Percentiles rank a stretch among this genome's conserved stretches.
phyloP scores from a whole-genome alignment of 2,888 invertebrate species.

The Serrognathus titanus region DNA sequence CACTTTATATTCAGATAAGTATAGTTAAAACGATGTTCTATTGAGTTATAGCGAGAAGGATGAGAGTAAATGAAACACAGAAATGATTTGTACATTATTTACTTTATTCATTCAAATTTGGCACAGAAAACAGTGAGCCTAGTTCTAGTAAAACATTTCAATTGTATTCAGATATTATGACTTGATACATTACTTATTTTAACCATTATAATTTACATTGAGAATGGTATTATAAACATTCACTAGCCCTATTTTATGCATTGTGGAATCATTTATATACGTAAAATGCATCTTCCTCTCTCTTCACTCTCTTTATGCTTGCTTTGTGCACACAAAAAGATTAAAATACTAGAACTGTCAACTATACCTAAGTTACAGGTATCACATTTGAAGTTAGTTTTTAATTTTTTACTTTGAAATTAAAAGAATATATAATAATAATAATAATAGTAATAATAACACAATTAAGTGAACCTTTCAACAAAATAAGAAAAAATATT shows the following conservation, averaged over 20 bases:
- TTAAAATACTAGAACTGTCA: constrained; percentile 29
- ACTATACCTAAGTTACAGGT: constrained; percentile 41
- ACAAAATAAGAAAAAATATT: background rate
- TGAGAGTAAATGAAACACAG: too few species aligned
- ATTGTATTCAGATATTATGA: constrained; percentile 36
- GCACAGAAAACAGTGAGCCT: constrained; percentile 52
- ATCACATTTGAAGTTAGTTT: constrained; percentile 38
- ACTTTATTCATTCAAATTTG: constrained; percentile 48
- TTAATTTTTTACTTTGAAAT: background rate
- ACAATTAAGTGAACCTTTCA: background rate
- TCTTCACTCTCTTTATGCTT: constrained; percentile 15
- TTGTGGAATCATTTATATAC: constrained; percentile 42
- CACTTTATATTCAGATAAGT: too few species aligned
- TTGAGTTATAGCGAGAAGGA: too few species aligned
- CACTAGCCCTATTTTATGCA: constrained; percentile 47
- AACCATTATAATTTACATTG: constrained; percentile 41
- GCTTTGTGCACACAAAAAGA: constrained; percentile 18
- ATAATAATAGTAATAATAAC: too few species aligned
- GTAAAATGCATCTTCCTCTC: constrained; percentile 23
- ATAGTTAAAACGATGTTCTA: too few species aligned
- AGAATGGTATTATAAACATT: constrained; percentile 45
- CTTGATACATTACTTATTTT: constrained; percentile 41
- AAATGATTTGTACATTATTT: constrained; percentile 39
- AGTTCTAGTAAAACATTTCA: constrained; percentile 43
- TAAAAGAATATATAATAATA: too few species aligned